These are phyloP conservation scores for Gerosis bhagava DNA, from an alignment of 2,888 invertebrate species.

Conservation along the genomic window DNA sequence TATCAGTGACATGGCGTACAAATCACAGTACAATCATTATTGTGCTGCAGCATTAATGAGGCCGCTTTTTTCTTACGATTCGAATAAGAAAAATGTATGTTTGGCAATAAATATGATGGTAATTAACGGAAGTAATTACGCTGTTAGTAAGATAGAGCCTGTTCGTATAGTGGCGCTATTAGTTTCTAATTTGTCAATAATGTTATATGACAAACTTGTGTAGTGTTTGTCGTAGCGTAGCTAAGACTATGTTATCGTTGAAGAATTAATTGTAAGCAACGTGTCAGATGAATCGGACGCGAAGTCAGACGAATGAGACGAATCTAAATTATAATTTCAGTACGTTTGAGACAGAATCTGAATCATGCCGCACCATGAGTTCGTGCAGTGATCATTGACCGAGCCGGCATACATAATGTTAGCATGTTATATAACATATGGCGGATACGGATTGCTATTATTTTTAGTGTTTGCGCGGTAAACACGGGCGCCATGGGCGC, in stretches of 20 bases:
- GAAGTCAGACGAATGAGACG: not conserved
- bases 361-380: constrained; percentile 1
- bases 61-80: constrained; percentile 16
- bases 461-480: constrained; percentile 30
- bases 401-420: constrained; percentile 8
- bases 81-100: no score
- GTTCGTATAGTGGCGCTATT: no score
- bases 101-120: no score
- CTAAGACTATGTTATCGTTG: no score
- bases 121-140: no score
- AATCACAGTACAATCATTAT: constrained; percentile 22
- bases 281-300: no score
- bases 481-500: constrained; percentile 34
- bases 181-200: no score
- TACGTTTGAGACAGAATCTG: not conserved
- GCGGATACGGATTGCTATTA: constrained; percentile 24
- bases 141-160: not conserved
- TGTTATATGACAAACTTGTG: no score
- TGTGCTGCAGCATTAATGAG: constrained; percentile 14
- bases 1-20: constrained; percentile 15
- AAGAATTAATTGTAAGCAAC: no score
- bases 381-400: constrained; percentile 18
- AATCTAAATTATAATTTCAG: not conserved
- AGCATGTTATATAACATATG: constrained; percentile 13
- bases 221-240: no score